Base-by-base conservation (phyloP, 2,797 vertebrate species). In the Tachyglossus aculeatus region DNA sequence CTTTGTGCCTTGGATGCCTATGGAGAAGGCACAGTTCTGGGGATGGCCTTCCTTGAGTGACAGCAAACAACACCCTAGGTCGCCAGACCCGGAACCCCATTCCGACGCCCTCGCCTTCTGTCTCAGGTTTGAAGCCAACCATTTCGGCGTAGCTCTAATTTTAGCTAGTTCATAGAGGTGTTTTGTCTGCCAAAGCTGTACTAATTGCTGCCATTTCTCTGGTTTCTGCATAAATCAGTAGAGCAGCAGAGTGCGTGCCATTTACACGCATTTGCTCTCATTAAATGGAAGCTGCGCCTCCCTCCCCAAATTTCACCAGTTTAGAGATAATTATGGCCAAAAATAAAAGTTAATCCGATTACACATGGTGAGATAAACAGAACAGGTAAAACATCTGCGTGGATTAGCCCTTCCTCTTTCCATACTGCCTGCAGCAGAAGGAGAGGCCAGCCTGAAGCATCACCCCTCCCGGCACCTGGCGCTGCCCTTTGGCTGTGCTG, bases 241-340 rank as follows among this genome's bases (percentile, higher is more conserved):
- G 47, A 86, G 66, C 0, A n/a, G n/a, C n/a, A 0, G 15, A 67
- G 16, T 57, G 61, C 21, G 52, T 78, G 56, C 6, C 59, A 71
- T 83, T 88, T 85, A 66, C 65, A 75, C 34, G 47, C 53, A 21
- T 37, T 34, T 62, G 55, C 79, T 53, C 47, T 89, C 62, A 60
- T 81, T 80, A 87, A 45, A 84, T 78, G 41, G 54, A 86, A 85
- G 69, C n/a, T 47, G 69, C 22, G 5, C 3, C 5, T 79, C 48
- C 31, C 47, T 36, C 72, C 74, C 59, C 60, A 80, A 77, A 85
- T 47, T 62, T 67, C 79, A 79, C 59, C 62, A 40, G 83, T 84
- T 62, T 71, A 13, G 65, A 22, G 83, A 84, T 81, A 88, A 85
- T 78, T 84, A 62, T 5, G 78, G 37, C 66, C 63, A 87, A 74